Base-by-base conservation (phyloP, 2,113 vertebrate genomes). In the Lophotis ruficrista region DNA sequence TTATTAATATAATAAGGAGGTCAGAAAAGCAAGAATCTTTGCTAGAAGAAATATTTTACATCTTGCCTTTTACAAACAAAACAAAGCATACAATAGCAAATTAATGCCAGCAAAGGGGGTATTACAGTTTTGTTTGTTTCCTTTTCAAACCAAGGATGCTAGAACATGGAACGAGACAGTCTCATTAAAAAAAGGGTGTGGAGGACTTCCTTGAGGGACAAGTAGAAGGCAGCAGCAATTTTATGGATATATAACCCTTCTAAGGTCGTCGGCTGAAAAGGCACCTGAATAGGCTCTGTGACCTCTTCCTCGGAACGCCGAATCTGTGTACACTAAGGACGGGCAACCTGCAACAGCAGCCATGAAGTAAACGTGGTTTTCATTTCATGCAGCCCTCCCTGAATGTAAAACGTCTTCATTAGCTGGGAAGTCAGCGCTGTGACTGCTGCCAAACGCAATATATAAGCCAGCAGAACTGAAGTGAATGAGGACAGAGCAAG, bases 1-100 rank as follows among this genome's bases (percentile, higher is more conserved):
- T 94, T 96, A 96, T 97, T 91, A 96, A 97, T 95, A 94, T 93
- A 97, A 96, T 94, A 54, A 95, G 83, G 73, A 94, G 96, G 95
- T 92, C 91, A 96, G 88, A 89, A 95, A 95, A 87, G 90, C 81
- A 96, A 69, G 87, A 53, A 56, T 72, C 83, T 92, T 96, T 94
- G 73, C 92, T 94, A 96, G 94, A 83, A 96, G 87, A 94, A 94
- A 73, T 70, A 92, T 80, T 95, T 93, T 82, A 93, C 66, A 94
- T 87, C 78, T 94, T 18, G 41, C 45, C 83, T 83, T 91, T 69
- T 61, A 54, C 87, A 97, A 93, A 76, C 60, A 81, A 92, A 97
- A 87, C 89, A 87, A 90, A 91, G 81, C 87, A 47, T 51, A 93
- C 61, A 64, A 41, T 0, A 0, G 38, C 91, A 95, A 91, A 94